These are phyloP conservation scores for Micronisus gabar DNA, from an alignment of 2,113 vertebrate genomes.

Conservation along the genomic window DNA sequence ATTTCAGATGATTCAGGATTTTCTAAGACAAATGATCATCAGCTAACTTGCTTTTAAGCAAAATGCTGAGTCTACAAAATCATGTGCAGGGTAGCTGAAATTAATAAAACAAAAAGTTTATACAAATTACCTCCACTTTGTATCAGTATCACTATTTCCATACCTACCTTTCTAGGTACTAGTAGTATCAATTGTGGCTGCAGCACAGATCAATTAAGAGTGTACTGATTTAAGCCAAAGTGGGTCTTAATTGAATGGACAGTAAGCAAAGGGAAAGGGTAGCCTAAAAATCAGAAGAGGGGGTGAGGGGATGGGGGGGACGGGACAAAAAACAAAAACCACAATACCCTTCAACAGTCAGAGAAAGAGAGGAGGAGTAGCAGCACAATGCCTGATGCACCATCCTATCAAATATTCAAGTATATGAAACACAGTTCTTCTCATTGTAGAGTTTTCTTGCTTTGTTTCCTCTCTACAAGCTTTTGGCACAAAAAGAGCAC, in stretches of 20 bases:
- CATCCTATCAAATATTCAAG: background rate
- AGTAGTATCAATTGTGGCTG: background rate
- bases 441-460: background rate
- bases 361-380: background rate
- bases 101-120: background rate
- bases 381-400: background rate
- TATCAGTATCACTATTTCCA: background rate
- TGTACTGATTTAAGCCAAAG: background rate
- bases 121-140: background rate
- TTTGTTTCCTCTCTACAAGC: background rate
- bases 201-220: background rate
- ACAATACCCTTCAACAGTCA: background rate
- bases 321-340: no score
- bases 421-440: background rate
- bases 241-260: background rate
- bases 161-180: background rate
- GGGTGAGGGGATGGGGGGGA: no score
- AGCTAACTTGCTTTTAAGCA: background rate
- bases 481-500: background rate
- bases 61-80: background rate
- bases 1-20: background rate
- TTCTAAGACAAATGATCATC: background rate
- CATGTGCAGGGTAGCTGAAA: background rate
- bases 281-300: background rate
- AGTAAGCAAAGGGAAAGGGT: background rate